Conservation (phyloP, 2,113 vertebrate genomes). For the Forbesichthys agassizii region DNA sequence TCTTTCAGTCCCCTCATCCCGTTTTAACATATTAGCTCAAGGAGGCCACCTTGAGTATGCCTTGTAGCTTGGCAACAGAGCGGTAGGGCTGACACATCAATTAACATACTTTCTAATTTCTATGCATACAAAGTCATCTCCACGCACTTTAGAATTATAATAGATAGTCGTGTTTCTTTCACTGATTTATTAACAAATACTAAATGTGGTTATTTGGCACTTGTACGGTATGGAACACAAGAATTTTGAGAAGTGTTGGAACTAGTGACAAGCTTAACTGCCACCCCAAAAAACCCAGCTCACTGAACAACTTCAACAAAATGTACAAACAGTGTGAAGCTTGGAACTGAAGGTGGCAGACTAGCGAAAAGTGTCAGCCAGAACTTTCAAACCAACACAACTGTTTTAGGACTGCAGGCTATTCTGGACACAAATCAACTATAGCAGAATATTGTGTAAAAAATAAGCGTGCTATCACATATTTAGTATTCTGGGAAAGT, state of each 20-base stretch:
- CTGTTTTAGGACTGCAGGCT: background rate
- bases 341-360: too few relatives aligned
- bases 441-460: background rate
- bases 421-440: conserved; percentile 5
- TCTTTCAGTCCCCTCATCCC: conserved; percentile 8
- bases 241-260: too few relatives aligned
- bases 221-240: too few relatives aligned
- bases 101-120: background rate
- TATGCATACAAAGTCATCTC: background rate
- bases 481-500: background rate
- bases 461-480: background rate
- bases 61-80: conserved; percentile 47
- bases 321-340: too few relatives aligned
- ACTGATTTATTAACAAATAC: too few relatives aligned
- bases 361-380: too few relatives aligned
- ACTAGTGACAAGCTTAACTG: background rate
- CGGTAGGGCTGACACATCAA: background rate
- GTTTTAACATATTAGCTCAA: conserved; percentile 39
- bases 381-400: background rate
- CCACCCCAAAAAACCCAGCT: too few relatives aligned
- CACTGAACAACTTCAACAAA: too few relatives aligned
- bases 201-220: too few relatives aligned
- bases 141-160: too few relatives aligned
- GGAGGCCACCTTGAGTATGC: conserved; percentile 59
- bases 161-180: too few relatives aligned